A percentile compares a stretch with the other conserved stretches of the same genome.
Conservation (phyloP, 2,113 vertebrate species). For the Indicator indicator region DNA sequence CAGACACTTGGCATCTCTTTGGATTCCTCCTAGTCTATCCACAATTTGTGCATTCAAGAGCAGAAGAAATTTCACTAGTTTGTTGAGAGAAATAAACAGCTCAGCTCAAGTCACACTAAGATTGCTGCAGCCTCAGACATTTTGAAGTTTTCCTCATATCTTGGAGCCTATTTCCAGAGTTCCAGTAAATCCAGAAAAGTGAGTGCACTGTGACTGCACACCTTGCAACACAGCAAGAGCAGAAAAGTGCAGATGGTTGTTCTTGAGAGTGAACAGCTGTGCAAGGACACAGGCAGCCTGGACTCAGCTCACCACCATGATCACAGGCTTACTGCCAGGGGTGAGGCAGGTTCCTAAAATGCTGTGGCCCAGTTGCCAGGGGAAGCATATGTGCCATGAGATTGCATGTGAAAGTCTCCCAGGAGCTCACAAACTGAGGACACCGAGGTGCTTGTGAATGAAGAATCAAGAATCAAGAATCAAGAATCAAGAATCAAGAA, state of each 20-base stretch:
- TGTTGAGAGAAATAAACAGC: neutral
- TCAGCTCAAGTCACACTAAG: neutral
- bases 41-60: neutral
- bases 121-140: rapidly evolving
- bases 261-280: neutral
- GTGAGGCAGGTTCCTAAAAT: neutral
- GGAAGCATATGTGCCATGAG: rapidly evolving
- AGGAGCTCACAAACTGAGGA: neutral
- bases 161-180: neutral
- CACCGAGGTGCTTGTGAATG: neutral
- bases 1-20: neutral
- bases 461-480: too few relatives aligned
- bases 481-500: too few relatives aligned
- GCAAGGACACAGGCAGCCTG: neutral
- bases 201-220: rapidly evolving
- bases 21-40: neutral
- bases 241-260: neutral
- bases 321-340: neutral
- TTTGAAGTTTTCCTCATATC: neutral
- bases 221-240: neutral
- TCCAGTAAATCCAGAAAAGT: neutral
- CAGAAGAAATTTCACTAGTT: neutral
- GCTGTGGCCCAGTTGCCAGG: neutral
- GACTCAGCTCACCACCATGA: neutral
- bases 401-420: rapidly evolving